These are phyloP conservation scores for Sisor rabdophorus DNA, from an alignment of 2,113 vertebrate genomes.

Conservation along the genomic window DNA sequence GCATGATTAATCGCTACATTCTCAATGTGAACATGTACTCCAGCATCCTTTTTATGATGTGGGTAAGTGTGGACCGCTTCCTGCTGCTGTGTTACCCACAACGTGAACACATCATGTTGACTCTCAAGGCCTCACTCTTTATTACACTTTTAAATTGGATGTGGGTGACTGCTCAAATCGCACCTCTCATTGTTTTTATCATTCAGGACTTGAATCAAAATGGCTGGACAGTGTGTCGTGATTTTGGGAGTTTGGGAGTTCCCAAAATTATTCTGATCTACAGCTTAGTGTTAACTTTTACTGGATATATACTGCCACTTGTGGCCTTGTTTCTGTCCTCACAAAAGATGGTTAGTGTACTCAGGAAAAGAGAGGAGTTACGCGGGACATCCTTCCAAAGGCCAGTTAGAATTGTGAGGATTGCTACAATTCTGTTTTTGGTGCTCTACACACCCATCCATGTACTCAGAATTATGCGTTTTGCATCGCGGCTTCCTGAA, in stretches of 20 bases:
- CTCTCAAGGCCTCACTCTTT: slow-evolving; percentile 53
- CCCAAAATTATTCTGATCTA: slow-evolving; percentile 57
- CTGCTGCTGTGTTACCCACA: slow-evolving; percentile 4
- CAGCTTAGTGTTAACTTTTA: slow-evolving; percentile 75
- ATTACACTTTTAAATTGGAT: slow-evolving; percentile 72
- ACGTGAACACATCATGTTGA: slow-evolving; percentile 73
- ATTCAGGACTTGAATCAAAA: background rate
- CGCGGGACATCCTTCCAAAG: slow-evolving; percentile 61
- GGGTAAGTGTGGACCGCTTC: slow-evolving; percentile 29
- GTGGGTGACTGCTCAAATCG: slow-evolving; percentile 71
- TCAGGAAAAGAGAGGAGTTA: slow-evolving; percentile 63
- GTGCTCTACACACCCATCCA: slow-evolving; percentile 85
- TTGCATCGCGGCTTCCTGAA: slow-evolving; percentile 57
- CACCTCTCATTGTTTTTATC: slow-evolving; percentile 71
- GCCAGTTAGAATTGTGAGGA: slow-evolving; percentile 66
- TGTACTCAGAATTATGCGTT: slow-evolving; percentile 78
- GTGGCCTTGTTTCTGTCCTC: slow-evolving; percentile 76
- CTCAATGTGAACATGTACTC: slow-evolving; percentile 25
- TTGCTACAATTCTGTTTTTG: slow-evolving; percentile 70
- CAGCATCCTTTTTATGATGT: slow-evolving; percentile 32
- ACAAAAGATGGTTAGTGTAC: slow-evolving; percentile 66
- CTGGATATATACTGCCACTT: slow-evolving; percentile 80
- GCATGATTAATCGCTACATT: slow-evolving; percentile 22
- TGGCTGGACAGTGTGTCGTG: slow-evolving; percentile 60
- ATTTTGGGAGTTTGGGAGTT: slow-evolving; percentile 70